A percentile compares a stretch with the other conserved stretches of the same genome.
Evolutionary conservation across 2,113 vertebrate species (phyloP).

Genomic region (Pseudorasbora parva): DNA sequence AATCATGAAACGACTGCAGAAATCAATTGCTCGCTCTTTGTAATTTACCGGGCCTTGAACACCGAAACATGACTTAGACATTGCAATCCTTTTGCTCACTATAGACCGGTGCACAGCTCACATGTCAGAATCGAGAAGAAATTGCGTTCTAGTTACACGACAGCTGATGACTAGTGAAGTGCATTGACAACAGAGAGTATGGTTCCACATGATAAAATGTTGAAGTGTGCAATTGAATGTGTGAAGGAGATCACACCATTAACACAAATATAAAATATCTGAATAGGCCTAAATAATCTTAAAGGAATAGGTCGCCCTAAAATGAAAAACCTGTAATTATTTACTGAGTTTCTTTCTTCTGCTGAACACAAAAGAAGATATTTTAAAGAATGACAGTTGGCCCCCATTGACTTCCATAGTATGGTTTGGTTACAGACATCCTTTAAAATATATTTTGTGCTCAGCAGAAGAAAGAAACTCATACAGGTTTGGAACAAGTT

Average conservation of each 20-base stretch:
- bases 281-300: no score
- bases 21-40: constrained; percentile 43
- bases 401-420: no score
- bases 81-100: constrained; percentile 18
- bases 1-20: constrained; percentile 55
- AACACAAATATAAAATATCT: no score
- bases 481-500: no score
- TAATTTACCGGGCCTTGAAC: constrained; percentile 45
- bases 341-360: no score
- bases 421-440: no score
- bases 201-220: neutral
- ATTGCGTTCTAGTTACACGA: constrained; percentile 4
- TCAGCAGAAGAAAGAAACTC: no score
- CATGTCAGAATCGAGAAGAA: neutral
- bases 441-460: no score
- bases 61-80: constrained; percentile 30
- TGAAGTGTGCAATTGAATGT: neutral
- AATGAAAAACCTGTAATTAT: no score
- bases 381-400: no score
- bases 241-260: neutral
- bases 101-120: neutral
- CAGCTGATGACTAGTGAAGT: neutral
- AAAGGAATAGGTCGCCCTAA: no score
- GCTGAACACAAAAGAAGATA: no score
- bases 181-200: neutral